phyloP scores from a whole-genome alignment of 2,113 vertebrate genomes.

The Neogobius melanostomus region DNA sequence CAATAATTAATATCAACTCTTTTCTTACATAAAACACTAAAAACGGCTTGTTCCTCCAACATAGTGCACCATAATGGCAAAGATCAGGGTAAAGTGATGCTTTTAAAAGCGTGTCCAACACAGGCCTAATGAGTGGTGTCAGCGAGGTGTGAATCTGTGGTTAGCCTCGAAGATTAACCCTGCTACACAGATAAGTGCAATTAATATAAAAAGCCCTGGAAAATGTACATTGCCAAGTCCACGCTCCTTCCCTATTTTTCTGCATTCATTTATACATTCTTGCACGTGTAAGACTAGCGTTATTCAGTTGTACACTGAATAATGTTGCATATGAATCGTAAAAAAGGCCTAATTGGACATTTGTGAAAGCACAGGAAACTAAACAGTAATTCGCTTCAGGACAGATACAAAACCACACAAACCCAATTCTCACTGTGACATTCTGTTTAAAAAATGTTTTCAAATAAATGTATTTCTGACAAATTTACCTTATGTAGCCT shows the following conservation, averaged over 20 bases:
- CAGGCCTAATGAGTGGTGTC: slow-evolving; percentile 4
- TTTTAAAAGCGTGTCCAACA: not conserved
- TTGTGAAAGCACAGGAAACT: not conserved
- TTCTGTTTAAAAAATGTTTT: not conserved
- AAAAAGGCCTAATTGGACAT: not conserved
- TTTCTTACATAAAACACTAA: too few relatives aligned
- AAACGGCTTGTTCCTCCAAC: too few relatives aligned
- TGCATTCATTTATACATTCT: too few relatives aligned
- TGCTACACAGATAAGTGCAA: not conserved
- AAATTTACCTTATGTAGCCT: slow-evolving; percentile 25
- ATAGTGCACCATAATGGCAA: not conserved
- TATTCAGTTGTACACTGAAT: too few relatives aligned
- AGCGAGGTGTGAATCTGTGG: slow-evolving; percentile 3
- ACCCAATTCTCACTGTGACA: not conserved
- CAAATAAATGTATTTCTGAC: slow-evolving; percentile 18
- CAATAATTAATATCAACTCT: too few relatives aligned
- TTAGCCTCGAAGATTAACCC: slow-evolving; percentile 3
- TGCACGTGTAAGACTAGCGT: too few relatives aligned
- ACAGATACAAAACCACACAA: not conserved
- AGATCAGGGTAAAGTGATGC: not conserved
- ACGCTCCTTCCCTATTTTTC: not conserved
- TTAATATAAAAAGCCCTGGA: not conserved
- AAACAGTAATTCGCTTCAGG: not conserved
- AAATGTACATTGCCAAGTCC: not conserved
- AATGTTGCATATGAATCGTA: slow-evolving; percentile 1